phyloP scores from a whole-genome alignment of 1,140 invertebrate genomes.

The Triops longicaudatus region DNA sequence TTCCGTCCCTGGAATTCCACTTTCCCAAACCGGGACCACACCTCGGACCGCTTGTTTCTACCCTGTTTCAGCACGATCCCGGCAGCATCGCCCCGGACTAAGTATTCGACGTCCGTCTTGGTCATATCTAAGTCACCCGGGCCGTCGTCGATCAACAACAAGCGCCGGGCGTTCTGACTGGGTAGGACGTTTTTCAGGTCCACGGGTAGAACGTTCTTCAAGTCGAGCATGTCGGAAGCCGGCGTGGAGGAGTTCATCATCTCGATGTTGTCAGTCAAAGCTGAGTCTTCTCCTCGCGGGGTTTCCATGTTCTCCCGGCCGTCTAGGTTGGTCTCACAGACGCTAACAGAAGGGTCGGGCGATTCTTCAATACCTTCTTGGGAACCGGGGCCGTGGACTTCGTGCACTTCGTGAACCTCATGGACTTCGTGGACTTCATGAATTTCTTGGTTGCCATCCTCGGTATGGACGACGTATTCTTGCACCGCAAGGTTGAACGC shows the following conservation, averaged over 20 bases:
- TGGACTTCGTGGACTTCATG: neutral
- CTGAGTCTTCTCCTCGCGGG: neutral
- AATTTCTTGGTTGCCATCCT: neutral
- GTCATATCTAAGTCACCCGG: slow-evolving; percentile 27
- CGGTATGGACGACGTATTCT: neutral
- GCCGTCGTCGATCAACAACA: slow-evolving; percentile 27
- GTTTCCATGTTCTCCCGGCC: neutral
- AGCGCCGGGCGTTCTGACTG: slow-evolving; percentile 17
- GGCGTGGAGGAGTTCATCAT: neutral
- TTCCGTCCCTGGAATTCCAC: slow-evolving; percentile 24
- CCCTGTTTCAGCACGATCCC: slow-evolving; percentile 24
- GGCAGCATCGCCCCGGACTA: slow-evolving; percentile 24
- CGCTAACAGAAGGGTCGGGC: neutral
- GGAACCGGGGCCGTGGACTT: neutral
- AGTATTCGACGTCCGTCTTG: slow-evolving; percentile 25
- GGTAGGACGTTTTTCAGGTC: slow-evolving; percentile 23
- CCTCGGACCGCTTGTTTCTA: slow-evolving; percentile 19
- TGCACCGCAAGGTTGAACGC: neutral
- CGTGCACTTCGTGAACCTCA: slow-evolving; percentile 7
- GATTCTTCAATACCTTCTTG: neutral
- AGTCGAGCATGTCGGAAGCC: slow-evolving; percentile 22
- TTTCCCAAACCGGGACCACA: slow-evolving; percentile 27
- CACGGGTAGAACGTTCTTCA: slow-evolving; percentile 23
- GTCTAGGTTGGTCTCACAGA: neutral
- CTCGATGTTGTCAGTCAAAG: neutral